phyloP scores from a whole-genome alignment of 2,113 vertebrate species.

The Callithrix jacchus region DNA sequence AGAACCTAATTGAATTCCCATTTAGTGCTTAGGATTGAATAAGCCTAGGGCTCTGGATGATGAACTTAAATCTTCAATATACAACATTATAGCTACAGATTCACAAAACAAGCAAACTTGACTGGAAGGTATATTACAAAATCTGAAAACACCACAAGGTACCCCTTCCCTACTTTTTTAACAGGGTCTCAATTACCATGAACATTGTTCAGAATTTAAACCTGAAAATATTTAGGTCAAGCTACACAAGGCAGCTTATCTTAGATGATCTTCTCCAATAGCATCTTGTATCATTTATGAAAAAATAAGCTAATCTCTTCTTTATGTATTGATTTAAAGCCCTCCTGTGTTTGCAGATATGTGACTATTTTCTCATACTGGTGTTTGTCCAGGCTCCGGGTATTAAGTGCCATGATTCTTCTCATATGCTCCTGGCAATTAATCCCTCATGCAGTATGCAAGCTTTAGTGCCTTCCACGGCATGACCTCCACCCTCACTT shows the following conservation, averaged over 20 bases:
- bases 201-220: not conserved
- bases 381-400: slow-evolving; percentile 28
- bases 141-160: not conserved
- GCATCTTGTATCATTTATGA: slow-evolving; percentile 10
- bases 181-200: not conserved
- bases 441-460: slow-evolving; percentile 64
- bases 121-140: not conserved
- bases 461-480: slow-evolving; percentile 28
- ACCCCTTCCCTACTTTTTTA: not conserved
- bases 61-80: slow-evolving; percentile 44
- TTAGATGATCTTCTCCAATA: not conserved
- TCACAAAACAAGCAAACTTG: slow-evolving; percentile 27
- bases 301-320: not conserved
- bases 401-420: slow-evolving; percentile 46
- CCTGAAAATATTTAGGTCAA: slow-evolving; percentile 8
- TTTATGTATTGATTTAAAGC: not conserved
- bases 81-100: not conserved
- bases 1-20: slow-evolving; percentile 68
- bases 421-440: slow-evolving; percentile 34
- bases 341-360: not conserved
- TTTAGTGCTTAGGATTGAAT: slow-evolving; percentile 50
- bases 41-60: slow-evolving; percentile 20
- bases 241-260: not conserved
- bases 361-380: not conserved
- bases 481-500: not conserved